Base-by-base conservation (phyloP, 1,140 invertebrate species). In the Calephelis virginiensis region DNA sequence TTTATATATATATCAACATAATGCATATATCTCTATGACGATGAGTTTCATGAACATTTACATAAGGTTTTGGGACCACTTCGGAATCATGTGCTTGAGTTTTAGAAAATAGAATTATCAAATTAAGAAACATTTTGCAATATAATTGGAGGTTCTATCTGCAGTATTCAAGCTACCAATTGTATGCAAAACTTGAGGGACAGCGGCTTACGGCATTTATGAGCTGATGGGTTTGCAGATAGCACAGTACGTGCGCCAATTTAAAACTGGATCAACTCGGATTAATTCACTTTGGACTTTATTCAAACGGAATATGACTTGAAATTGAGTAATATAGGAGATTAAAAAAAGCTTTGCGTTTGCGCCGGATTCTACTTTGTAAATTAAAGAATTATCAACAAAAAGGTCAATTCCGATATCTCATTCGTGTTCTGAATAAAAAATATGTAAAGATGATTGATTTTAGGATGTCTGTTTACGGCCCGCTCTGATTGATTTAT, bases 141-240 rank as follows among this genome's bases (percentile, higher is more conserved):
- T 38, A 37, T n/a, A 59, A 37, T 59, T n/a, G 56, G 11, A 37
- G 6, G 12, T 37, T n/a, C 56, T n/a, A 59, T n/a, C 28, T 28
- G 11, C 12, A 28, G 11, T 37, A 59, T 59, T 59, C 56, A 59
- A 46, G 28, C 46, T 43, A 59, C 53, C 14, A n/a, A 66, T 47
- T 53, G 53, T 59, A 68, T 64, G 62, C 62, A 68, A 68, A 64
- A 64, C 59, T 56, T 68, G 28, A 14, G 50, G 53, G 62, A 68
- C 62, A 68, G 53, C 62, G 37, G 37, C 43, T 63, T 59, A 49
- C 45, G 45, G 49, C 45, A 56, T 67, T 67, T 45, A 56, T 64
- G 61, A 61, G 62, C 62, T 60, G 69, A 67, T 71, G 49, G 45
- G 66, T 67, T 38, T 61, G 60, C 8, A 67, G 69, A 67, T 71